Evolutionary conservation across 2,113 vertebrate species (phyloP).

Genomic region (Gavialis gangeticus): DNA sequence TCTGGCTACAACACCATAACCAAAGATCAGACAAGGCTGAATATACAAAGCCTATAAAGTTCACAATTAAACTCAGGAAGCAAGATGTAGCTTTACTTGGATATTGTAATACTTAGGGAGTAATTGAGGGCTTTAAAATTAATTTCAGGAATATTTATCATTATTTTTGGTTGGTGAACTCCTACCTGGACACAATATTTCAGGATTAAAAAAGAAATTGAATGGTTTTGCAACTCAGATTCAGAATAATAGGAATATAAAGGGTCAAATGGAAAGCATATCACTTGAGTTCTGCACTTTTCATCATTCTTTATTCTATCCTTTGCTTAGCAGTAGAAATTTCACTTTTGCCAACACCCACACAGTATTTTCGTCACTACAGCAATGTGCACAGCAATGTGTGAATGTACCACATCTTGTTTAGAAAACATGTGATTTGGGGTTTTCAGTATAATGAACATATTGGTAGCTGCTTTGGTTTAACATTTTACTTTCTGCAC

Average conservation of each 20-base stretch:
- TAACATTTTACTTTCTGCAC: neutral
- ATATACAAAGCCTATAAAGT: neutral
- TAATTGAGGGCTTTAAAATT: neutral
- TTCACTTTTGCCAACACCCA: neutral
- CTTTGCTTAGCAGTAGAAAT: neutral
- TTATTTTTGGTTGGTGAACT: neutral
- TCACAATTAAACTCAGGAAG: neutral
- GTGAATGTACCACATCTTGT: neutral
- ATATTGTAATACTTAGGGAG: neutral
- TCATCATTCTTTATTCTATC: neutral
- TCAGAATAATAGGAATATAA: neutral
- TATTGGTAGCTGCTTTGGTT: neutral
- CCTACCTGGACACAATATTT: neutral
- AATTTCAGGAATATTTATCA: neutral
- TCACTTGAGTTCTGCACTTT: neutral
- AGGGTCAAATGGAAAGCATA: neutral
- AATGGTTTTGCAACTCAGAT: neutral
- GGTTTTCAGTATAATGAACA: neutral
- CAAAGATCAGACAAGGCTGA: neutral
- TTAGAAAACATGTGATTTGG: neutral
- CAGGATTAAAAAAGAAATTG: neutral
- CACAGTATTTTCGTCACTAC: neutral
- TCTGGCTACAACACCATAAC: neutral
- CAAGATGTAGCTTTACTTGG: accelerated
- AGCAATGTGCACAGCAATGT: neutral